Evolutionary conservation across 2,113 vertebrate genomes (phyloP).

Genomic region (Saimiri boliviensis): DNA sequence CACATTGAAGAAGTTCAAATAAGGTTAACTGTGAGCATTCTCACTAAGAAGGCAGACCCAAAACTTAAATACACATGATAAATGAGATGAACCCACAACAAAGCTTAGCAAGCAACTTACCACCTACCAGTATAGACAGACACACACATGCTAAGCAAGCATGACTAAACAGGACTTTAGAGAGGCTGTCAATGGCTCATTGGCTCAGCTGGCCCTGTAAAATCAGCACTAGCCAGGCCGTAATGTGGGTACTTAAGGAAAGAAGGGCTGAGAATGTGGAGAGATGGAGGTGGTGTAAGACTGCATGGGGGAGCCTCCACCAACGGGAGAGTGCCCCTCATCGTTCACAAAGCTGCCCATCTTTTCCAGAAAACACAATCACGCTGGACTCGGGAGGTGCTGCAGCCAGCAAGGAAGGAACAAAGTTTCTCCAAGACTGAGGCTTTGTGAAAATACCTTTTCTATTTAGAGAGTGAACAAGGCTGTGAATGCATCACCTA

Average conservation of each 20-base stretch:
- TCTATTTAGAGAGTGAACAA: background rate
- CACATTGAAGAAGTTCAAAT: background rate
- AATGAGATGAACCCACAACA: background rate
- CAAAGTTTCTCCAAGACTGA: background rate
- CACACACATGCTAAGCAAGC: background rate
- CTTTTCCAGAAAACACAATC: background rate
- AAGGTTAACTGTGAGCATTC: background rate
- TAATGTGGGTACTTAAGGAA: background rate
- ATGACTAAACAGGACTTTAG: background rate
- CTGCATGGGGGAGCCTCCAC: background rate
- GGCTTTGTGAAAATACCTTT: background rate
- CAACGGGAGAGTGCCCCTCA: background rate
- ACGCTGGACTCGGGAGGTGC: background rate
- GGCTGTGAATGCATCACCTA: background rate
- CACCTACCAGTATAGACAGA: background rate
- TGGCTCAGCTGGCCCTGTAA: background rate
- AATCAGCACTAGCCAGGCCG: background rate
- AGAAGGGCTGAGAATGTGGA: background rate
- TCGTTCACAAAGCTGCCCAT: background rate
- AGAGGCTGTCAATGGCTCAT: background rate
- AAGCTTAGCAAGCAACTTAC: background rate
- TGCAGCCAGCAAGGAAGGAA: background rate
- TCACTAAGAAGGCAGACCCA: background rate
- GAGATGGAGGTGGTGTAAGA: background rate
- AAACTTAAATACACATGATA: background rate